Evolutionary conservation across 2,888 invertebrate species (phyloP), one percentile per base, ranked within the genome.

Genomic region (Lampropteryx suffumata): DNA sequence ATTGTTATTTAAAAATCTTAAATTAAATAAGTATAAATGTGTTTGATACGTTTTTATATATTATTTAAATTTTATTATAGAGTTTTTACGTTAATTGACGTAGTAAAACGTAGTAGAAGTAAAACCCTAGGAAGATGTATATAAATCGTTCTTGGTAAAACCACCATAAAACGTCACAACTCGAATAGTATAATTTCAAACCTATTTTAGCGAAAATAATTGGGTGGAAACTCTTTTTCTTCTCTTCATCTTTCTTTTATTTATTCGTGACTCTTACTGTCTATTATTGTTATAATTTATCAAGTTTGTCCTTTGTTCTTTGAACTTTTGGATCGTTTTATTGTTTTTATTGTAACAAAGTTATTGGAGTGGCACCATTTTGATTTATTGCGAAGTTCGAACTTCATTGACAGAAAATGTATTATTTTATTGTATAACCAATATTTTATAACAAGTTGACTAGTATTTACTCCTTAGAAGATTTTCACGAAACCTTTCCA

Each of bases 241-340:
- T 27, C 28, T 4, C 35, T 44, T 41, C 8, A 11, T 40, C 28
- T 40, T 27, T 17, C 2, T 44, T 44, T 41, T 3, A 11, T 27
- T 41, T 26, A 7, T 21, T 12, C 21, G n/a, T 12, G 26, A 46
- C 32, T 13, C 40, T 37, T 35, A 17, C 39, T 40, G 45, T 46
- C 45, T 42, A 45, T 45, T 49, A 45, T 33, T 32, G 42, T 34
- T 14, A 40, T 40, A 40, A 44, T 44, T 50, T 35, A 30, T 45
- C 35, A 24, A 45, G 30, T 50, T 41, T 9, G 24, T 28, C 41
- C 17, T 42, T 37, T 51, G 45, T 46, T 42, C 28, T 30, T 46
- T 40, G 35, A 33, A 36, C 32, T 47, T 46, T 39, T 14, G 4
- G 30, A 10, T 10, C 5, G n/a, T 47, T 27, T 12, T 28, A 7